Evolutionary conservation across 2,113 vertebrate genomes (phyloP).

Genomic region (Pelodiscus sinensis): DNA sequence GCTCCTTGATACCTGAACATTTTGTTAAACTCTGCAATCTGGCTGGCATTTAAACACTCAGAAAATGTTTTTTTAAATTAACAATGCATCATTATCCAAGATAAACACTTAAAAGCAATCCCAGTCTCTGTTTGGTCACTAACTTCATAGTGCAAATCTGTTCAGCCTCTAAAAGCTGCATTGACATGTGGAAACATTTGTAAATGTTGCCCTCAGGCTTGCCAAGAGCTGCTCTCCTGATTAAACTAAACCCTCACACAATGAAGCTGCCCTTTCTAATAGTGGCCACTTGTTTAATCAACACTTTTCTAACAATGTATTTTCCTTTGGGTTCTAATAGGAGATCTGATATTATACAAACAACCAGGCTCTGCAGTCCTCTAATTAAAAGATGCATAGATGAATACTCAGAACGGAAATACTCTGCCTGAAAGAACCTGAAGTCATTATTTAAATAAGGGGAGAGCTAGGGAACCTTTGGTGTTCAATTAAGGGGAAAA

Average conservation of each 20-base stretch:
- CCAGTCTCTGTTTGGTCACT: slow-evolving; percentile 54
- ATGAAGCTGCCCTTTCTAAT: slow-evolving; percentile 48
- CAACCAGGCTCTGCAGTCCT: not conserved
- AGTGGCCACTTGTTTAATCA: slow-evolving; percentile 47
- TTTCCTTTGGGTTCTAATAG: slow-evolving; percentile 26
- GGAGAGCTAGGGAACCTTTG: not conserved
- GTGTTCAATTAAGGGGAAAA: slow-evolving; percentile 5
- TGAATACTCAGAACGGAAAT: slow-evolving; percentile 29
- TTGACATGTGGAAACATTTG: slow-evolving; percentile 35
- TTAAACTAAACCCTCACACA: slow-evolving; percentile 49
- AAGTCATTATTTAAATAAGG: not conserved
- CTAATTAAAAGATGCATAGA: slow-evolving; percentile 41
- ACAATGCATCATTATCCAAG: slow-evolving; percentile 28
- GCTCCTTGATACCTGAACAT: slow-evolving; percentile 5
- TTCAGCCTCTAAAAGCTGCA: slow-evolving; percentile 16
- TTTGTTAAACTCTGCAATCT: slow-evolving; percentile 7
- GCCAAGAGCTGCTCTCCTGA: slow-evolving; percentile 33
- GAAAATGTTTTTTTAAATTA: slow-evolving; percentile 42
- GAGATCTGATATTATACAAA: slow-evolving; percentile 1
- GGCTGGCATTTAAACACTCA: slow-evolving; percentile 44
- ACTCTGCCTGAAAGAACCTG: not conserved
- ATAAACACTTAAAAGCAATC: slow-evolving; percentile 22
- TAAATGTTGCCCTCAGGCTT: slow-evolving; percentile 46
- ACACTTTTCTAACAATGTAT: not conserved
- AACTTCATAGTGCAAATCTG: slow-evolving; percentile 39